Percentiles rank a stretch among this genome's conserved stretches.
Conservation (phyloP, 2,113 vertebrate species). For the Campylomormyrus tamandua region DNA sequence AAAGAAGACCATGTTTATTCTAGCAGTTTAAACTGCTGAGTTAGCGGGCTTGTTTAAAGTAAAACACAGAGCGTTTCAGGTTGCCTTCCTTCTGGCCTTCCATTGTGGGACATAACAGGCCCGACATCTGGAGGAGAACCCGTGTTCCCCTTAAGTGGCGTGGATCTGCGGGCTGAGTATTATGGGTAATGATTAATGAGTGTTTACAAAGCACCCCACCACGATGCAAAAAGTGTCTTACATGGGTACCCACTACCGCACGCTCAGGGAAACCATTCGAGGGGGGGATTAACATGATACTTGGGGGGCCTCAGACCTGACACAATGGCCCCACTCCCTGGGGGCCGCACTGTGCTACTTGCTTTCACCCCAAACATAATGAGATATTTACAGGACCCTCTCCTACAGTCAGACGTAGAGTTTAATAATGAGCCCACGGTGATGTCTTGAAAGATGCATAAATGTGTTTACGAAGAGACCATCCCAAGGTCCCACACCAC, state of each 20-base stretch:
- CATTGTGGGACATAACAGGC: not conserved
- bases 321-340: conserved; percentile 36
- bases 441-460: not conserved
- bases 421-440: not conserved
- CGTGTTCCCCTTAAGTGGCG: not conserved
- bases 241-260: not conserved
- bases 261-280: conserved; percentile 50
- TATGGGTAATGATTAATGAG: conserved; percentile 55
- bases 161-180: conserved; percentile 26
- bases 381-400: conserved; percentile 26
- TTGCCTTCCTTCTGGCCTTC: not conserved
- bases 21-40: not conserved
- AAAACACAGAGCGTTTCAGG: not conserved
- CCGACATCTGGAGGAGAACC: not conserved
- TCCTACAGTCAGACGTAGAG: conserved; percentile 12
- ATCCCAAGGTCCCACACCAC: not conserved
- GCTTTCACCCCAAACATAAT: conserved; percentile 31
- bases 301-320: conserved; percentile 40
- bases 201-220: conserved; percentile 50
- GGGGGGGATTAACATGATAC: conserved; percentile 51
- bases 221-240: conserved; percentile 44
- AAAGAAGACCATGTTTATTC: not conserved
- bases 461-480: not conserved
- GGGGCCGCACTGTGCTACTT: conserved; percentile 33
- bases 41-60: not conserved